A percentile compares a stretch with the other conserved stretches of the same genome.
Evolutionary conservation across 2,888 invertebrate genomes (phyloP).

Genomic region (Augochlorella aurata): DNA sequence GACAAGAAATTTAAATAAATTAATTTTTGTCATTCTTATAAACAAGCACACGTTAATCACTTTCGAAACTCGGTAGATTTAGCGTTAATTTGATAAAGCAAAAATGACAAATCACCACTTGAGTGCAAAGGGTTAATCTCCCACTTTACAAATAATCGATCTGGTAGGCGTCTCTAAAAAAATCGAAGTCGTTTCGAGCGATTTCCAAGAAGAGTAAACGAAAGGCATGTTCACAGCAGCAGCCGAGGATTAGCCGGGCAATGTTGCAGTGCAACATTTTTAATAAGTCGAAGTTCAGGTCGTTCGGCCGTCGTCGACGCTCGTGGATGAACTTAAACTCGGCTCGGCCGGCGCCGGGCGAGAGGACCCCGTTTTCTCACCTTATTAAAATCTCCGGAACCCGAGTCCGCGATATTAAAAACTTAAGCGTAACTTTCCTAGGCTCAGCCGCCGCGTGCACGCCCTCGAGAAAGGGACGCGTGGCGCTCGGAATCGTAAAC

Average conservation of each 20-base stretch:
- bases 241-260: background rate
- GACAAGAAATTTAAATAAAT: too few species aligned
- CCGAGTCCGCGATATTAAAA: slow-evolving; percentile 35
- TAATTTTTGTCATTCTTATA: too few species aligned
- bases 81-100: too few species aligned
- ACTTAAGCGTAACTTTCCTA: slow-evolving; percentile 8
- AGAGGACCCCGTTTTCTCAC: slow-evolving; percentile 34
- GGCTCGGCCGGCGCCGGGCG: background rate
- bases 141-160: background rate
- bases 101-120: too few species aligned
- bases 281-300: slow-evolving; percentile 51
- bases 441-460: background rate
- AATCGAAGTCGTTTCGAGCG: background rate
- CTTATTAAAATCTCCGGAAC: slow-evolving; percentile 51
- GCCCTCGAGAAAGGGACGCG: background rate
- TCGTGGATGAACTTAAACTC: slow-evolving; percentile 32
- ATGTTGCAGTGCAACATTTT: slow-evolving; percentile 30
- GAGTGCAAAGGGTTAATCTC: background rate
- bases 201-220: background rate
- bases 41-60: too few species aligned
- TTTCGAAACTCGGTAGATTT: too few species aligned
- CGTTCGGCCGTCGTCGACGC: slow-evolving; percentile 39
- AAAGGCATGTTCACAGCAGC: background rate
- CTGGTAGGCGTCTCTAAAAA: background rate
- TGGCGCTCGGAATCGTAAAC: background rate